These are phyloP conservation scores for Ataeniobius toweri DNA, from an alignment of 2,797 vertebrate genomes.

Conservation along the genomic window DNA sequence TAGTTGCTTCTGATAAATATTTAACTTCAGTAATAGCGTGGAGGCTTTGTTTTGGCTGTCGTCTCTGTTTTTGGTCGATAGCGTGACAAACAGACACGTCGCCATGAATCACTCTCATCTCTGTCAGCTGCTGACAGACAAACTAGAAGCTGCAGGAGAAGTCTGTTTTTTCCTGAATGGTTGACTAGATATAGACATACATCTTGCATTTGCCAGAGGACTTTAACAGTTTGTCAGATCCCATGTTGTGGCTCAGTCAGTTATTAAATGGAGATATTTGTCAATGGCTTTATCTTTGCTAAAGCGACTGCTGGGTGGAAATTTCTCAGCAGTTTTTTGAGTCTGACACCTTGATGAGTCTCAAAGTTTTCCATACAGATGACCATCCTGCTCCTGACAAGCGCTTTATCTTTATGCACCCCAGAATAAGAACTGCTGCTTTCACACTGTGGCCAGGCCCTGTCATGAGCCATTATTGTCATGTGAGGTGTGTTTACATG, in stretches of 20 bases:
- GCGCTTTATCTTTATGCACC: slow-evolving; percentile 52
- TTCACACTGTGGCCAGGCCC: slow-evolving; percentile 56
- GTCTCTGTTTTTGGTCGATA: slow-evolving; percentile 28
- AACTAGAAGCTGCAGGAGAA: slow-evolving; percentile 27
- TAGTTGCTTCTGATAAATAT: slow-evolving; percentile 23
- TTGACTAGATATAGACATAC: slow-evolving; percentile 4
- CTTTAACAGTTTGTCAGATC: slow-evolving; percentile 11
- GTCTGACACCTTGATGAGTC: slow-evolving; percentile 22
- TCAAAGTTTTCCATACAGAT: slow-evolving; percentile 23
- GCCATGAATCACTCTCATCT: slow-evolving; percentile 44
- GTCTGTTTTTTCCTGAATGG: slow-evolving; percentile 27
- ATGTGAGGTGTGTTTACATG: slow-evolving; percentile 66
- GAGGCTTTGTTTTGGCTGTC: slow-evolving; percentile 45
- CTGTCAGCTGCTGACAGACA: slow-evolving; percentile 36
- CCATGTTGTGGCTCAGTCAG: slow-evolving; percentile 5
- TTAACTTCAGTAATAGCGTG: slow-evolving; percentile 19
- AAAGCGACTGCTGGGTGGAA: not conserved
- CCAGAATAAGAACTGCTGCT: slow-evolving; percentile 55
- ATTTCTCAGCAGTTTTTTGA: slow-evolving; percentile 11
- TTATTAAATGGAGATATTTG: slow-evolving; percentile 20
- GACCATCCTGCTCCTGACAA: slow-evolving; percentile 44
- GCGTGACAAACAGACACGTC: slow-evolving; percentile 39
- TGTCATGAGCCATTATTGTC: slow-evolving; percentile 75
- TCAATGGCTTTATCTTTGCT: slow-evolving; percentile 17
- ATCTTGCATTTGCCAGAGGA: slow-evolving; percentile 9